These are phyloP conservation scores for Xiphophorus couchianus DNA, from an alignment of 2,113 vertebrate genomes.

Conservation along the genomic window DNA sequence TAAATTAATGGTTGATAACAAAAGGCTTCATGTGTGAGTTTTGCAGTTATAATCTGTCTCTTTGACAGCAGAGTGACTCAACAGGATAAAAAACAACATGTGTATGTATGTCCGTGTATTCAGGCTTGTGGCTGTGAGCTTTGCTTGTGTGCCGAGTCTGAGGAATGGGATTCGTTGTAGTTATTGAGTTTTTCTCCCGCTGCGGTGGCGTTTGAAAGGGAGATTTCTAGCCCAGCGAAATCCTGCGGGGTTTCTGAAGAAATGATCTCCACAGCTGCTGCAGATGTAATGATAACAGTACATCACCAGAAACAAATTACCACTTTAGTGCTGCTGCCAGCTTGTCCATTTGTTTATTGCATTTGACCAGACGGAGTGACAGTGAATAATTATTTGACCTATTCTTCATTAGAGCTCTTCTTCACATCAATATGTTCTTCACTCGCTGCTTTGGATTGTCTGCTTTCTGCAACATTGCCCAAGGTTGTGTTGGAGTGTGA, in stretches of 20 bases:
- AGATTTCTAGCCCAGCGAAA: constrained; percentile 31
- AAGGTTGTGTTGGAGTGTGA: constrained; percentile 35
- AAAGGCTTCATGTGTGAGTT: constrained; percentile 28
- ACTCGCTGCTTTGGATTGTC: constrained; percentile 6
- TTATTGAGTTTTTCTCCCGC: constrained; percentile 62
- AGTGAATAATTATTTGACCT: constrained; percentile 32
- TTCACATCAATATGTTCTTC: neutral
- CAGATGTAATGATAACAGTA: constrained; percentile 57
- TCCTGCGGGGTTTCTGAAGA: constrained; percentile 50
- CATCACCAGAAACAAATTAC: constrained; percentile 58
- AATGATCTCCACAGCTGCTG: constrained; percentile 48
- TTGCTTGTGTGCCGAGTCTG: constrained; percentile 23
- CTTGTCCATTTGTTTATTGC: constrained; percentile 30
- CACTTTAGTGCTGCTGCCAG: constrained; percentile 19
- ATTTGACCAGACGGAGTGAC: constrained; percentile 28
- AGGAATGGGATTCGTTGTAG: constrained; percentile 53
- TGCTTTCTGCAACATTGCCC: constrained; percentile 39
- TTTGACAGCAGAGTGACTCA: constrained; percentile 42
- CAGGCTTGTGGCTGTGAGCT: constrained; percentile 31
- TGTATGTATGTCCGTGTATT: constrained; percentile 13
- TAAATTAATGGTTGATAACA: neutral
- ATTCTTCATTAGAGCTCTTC: constrained; percentile 22
- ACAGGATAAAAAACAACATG: constrained; percentile 34
- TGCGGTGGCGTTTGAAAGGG: constrained; percentile 31
- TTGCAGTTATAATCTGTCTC: constrained; percentile 46